phyloP scores from a whole-genome alignment of 2,888 invertebrate species.

The Limnephilus rhombicus region DNA sequence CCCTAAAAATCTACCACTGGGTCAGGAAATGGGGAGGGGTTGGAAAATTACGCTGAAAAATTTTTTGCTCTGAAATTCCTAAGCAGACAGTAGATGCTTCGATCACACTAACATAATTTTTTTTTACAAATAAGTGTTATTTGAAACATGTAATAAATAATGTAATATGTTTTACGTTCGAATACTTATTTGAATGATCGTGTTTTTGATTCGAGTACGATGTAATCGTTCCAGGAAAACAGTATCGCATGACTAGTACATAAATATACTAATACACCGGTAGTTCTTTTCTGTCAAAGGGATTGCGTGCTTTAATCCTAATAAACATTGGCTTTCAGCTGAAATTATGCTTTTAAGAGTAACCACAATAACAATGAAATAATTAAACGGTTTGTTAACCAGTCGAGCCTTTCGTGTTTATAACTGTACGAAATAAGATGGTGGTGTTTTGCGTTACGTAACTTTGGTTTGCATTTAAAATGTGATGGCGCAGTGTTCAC shows the following conservation, averaged over 20 bases:
- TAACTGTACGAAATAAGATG: not conserved
- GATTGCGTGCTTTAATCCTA: not conserved
- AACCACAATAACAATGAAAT: conserved; percentile 5
- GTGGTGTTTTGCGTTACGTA: no score
- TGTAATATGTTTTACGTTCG: not conserved
- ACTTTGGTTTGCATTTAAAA: no score
- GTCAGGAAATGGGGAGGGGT: not conserved
- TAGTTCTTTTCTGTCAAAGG: conserved; percentile 6
- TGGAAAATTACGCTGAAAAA: not conserved
- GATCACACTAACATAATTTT: not conserved
- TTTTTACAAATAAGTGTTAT: not conserved
- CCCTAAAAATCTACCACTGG: not conserved
- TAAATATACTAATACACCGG: not conserved
- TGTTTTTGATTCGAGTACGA: conserved; percentile 18
- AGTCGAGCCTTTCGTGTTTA: not conserved
- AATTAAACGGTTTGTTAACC: not conserved
- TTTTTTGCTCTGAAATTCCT: not conserved
- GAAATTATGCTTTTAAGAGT: conserved; percentile 18
- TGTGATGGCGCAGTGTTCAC: no score
- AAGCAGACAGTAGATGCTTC: not conserved
- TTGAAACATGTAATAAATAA: not conserved
- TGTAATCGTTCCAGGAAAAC: conserved; percentile 16
- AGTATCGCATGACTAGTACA: conserved; percentile 20
- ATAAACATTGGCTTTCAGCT: conserved; percentile 27
- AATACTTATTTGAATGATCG: not conserved